These are phyloP conservation scores for Adelges cooleyi DNA, from an alignment of 1,140 invertebrate species.

Conservation along the genomic window DNA sequence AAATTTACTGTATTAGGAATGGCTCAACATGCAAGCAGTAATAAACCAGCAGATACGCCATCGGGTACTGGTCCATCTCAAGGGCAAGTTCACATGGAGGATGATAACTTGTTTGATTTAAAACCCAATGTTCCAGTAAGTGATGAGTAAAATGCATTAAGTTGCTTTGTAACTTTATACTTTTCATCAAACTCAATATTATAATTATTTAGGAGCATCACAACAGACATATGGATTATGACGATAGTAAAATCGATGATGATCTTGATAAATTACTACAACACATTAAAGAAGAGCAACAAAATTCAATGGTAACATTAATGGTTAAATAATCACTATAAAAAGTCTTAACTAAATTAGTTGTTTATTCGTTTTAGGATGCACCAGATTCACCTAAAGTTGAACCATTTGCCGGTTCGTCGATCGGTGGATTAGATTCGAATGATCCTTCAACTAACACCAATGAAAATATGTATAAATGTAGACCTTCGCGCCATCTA, in stretches of 20 bases:
- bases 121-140: constrained; percentile 36
- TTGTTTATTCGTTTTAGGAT: constrained; percentile 40
- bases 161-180: too few relatives aligned
- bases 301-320: constrained; percentile 56
- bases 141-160: constrained; percentile 35
- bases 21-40: constrained; percentile 36
- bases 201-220: constrained; percentile 35
- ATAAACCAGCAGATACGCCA: constrained; percentile 39
- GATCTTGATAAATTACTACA: constrained; percentile 80
- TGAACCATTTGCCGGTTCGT: constrained; percentile 31
- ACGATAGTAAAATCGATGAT: constrained; percentile 85
- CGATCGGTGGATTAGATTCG: constrained; percentile 18
- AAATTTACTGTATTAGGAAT: constrained; percentile 35
- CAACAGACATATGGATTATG: constrained; percentile 56
- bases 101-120: constrained; percentile 45
- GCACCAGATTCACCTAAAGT: constrained; percentile 76
- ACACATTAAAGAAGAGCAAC: constrained; percentile 82
- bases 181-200: too few relatives aligned
- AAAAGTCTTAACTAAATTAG: neutral
- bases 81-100: constrained; percentile 21
- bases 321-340: neutral
- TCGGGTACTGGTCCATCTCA: constrained; percentile 42
- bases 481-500: constrained; percentile 63
- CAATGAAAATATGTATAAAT: constrained; percentile 31
- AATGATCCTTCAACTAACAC: constrained; percentile 19